Evolutionary conservation across 2,888 invertebrate genomes (phyloP).

Genomic region (Tipula helvola): DNA sequence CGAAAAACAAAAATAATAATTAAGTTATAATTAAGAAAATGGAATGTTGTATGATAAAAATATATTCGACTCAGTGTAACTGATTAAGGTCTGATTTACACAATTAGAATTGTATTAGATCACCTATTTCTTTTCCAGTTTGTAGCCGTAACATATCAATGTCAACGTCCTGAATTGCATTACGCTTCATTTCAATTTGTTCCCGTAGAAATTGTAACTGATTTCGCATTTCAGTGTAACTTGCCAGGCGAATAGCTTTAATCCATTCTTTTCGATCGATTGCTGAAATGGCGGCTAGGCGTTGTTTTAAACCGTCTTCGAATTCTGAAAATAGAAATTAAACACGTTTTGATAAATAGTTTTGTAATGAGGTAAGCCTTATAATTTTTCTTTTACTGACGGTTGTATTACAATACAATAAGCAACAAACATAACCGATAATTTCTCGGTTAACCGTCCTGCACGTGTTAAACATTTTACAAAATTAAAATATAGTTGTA

Average conservation of each 20-base stretch:
- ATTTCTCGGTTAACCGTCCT: too few species aligned
- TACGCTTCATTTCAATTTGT: slow-evolving; percentile 47
- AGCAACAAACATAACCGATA: too few species aligned
- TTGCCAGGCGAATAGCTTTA: slow-evolving; percentile 68
- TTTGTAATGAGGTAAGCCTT: too few species aligned
- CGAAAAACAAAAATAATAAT: not conserved
- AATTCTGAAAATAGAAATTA: slow-evolving; percentile 45
- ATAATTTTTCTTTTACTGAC: too few species aligned
- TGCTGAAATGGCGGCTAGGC: slow-evolving; percentile 67
- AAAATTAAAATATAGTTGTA: too few species aligned
- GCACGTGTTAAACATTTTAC: too few species aligned
- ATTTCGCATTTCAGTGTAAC: slow-evolving; percentile 68
- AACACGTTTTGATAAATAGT: not conserved
- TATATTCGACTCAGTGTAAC: not conserved
- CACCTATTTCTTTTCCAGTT: slow-evolving; percentile 57
- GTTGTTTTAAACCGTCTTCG: slow-evolving; percentile 69
- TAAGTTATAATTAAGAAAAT: not conserved
- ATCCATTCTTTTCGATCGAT: slow-evolving; percentile 77
- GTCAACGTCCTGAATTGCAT: slow-evolving; percentile 47
- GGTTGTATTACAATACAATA: too few species aligned
- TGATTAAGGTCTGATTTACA: not conserved
- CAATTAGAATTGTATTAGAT: slow-evolving; percentile 33
- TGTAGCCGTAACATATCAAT: slow-evolving; percentile 57
- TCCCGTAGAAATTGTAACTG: slow-evolving; percentile 48
- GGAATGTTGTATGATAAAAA: not conserved